Conservation (phyloP, 2,888 invertebrate genomes). For the Graphium colonna region DNA sequence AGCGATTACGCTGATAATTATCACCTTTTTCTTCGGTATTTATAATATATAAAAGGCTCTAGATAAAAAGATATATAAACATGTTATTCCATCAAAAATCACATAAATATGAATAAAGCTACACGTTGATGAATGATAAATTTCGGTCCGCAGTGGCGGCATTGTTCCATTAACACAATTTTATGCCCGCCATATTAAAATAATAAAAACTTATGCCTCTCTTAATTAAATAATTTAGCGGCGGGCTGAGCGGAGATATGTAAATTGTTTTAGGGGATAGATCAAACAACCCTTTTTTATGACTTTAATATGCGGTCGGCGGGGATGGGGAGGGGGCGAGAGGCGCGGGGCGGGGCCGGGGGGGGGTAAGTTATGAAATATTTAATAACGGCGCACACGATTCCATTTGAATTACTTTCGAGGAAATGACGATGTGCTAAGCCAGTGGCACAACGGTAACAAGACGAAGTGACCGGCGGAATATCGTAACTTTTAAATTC, state of each 20-base stretch:
- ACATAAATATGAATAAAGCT: constrained; percentile 29
- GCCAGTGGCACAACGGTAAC: constrained; percentile 50
- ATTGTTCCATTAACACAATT: constrained; percentile 78
- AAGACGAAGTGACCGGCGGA: background rate
- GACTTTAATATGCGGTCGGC: constrained; percentile 80
- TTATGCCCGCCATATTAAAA: constrained; percentile 79
- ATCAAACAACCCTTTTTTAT: constrained; percentile 82
- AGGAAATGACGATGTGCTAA: constrained; percentile 75
- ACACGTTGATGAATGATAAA: constrained; percentile 58
- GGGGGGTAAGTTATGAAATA: constrained; percentile 79
- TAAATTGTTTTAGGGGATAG: constrained; percentile 81
- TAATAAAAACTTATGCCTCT: constrained; percentile 82
- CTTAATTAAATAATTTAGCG: constrained; percentile 82
- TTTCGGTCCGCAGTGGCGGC: constrained; percentile 59
- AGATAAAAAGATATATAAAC: background rate
- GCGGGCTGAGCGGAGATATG: constrained; percentile 78
- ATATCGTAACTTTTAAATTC: too few species aligned
- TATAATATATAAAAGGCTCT: background rate
- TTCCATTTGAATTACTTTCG: constrained; percentile 80
- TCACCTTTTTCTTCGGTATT: background rate
- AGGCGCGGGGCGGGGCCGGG: constrained; percentile 40
- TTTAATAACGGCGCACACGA: constrained; percentile 80
- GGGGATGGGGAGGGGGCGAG: constrained; percentile 51
- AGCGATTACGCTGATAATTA: too few species aligned
- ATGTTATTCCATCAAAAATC: background rate